Evolutionary conservation across 2,113 vertebrate species (phyloP).

Genomic region (Salvator merianae): DNA sequence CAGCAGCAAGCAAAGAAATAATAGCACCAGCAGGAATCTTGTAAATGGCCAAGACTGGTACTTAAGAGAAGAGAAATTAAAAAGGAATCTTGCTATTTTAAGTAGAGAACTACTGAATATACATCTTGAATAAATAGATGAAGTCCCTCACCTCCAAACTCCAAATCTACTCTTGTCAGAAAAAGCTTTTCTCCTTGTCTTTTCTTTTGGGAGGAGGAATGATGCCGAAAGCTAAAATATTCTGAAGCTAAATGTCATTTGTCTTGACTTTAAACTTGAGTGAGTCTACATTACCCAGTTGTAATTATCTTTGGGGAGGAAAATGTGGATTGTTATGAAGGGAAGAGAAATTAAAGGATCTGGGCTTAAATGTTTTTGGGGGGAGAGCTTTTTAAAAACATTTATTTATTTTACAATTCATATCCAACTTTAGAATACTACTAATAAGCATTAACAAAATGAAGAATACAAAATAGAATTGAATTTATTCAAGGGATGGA

Average conservation of each 20-base stretch:
- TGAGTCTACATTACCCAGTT: not conserved
- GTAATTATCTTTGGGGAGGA: not conserved
- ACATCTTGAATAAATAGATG: conserved; percentile 39
- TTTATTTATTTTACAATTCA: too few species aligned
- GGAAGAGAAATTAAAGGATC: not conserved
- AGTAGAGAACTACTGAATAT: conserved; percentile 44
- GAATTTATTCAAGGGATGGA: too few species aligned
- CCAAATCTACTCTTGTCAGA: not conserved
- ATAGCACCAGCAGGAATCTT: not conserved
- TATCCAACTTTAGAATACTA: too few species aligned
- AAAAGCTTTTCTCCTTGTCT: conserved; percentile 12
- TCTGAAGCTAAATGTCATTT: not conserved
- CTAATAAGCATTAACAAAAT: not conserved
- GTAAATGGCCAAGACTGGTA: conserved; percentile 2
- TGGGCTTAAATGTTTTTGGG: not conserved
- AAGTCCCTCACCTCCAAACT: conserved; percentile 2
- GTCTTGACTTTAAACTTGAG: not conserved
- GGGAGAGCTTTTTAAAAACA: too few species aligned
- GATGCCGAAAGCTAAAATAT: not conserved
- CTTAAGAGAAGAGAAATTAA: conserved; percentile 22
- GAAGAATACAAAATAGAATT: too few species aligned
- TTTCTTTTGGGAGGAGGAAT: not conserved
- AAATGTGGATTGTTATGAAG: not conserved
- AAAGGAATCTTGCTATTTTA: conserved; percentile 1
- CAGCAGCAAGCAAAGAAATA: conserved; percentile 19